Evolutionary conservation across 2,888 invertebrate genomes (phyloP), one percentile per base, ranked within the genome.

Genomic region (Campoplex capitator): DNA sequence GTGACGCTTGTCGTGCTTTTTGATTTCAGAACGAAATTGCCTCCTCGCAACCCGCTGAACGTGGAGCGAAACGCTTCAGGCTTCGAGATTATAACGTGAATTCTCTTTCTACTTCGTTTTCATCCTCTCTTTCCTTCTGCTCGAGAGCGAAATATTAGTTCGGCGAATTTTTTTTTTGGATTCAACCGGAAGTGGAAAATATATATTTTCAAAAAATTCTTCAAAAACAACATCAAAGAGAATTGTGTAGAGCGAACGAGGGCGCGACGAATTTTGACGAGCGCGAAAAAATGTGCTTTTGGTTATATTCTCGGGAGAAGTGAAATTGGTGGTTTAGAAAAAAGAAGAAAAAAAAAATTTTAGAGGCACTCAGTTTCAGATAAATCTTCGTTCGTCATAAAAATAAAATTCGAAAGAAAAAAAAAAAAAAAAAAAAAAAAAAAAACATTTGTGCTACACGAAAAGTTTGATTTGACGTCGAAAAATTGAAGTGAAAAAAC

Each of bases 191-290:
- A 73, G 76, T 32, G 51, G 54, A 62, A 77, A 71, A 82, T 84
- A 73, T 87, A 78, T 82, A 71, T 70, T 75, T 84, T 32, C 76
- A 23, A 58, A 45, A 38, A 70, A 48, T 45, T 67, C 28, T 45
- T 54, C 56, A 28, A 45, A 23, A 18, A 9, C 54, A 58, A 82
- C 77, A 87, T 87, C 81, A 84, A 84, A 87, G 84, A 70, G 65
- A 83, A 79, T 54, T 54, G 75, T 56, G 35, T 51, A 81, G 65
- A 65, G 7, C 51, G 28, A 56, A 70, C n/a, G 23, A n/a, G 67
- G 67, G 38, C 16, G 38, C 48, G 51, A 38, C 51, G 54, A 68
- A 77, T 77, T 77, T 67, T 67, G 42, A 23, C 42, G 42, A 23
- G 68, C 9, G n/a, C n/a, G 9, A 68, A 68, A 38, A 68, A 68